These are phyloP conservation scores for Mola mola DNA, from an alignment of 2,113 vertebrate species.

Conservation along the genomic window DNA sequence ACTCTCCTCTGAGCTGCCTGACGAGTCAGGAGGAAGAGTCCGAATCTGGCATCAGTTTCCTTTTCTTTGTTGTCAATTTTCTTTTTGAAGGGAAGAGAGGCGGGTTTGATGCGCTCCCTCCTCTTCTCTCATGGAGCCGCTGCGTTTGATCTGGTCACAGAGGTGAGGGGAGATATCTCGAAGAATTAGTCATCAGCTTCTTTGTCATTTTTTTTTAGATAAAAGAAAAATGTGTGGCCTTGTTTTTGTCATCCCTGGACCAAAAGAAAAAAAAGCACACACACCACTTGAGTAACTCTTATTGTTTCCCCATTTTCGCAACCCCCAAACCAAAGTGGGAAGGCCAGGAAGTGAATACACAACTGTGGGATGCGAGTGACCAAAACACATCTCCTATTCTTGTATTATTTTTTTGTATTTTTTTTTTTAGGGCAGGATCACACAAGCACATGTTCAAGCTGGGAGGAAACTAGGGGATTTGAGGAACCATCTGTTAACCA, in stretches of 20 bases:
- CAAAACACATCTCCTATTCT: conserved; percentile 30
- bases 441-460: conserved; percentile 77
- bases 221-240: background rate
- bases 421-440: conserved; percentile 70
- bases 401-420: background rate
- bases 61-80: conserved; percentile 41
- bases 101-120: background rate
- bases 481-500: conserved; percentile 83
- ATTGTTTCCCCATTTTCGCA: background rate
- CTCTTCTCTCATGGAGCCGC: conserved; percentile 3
- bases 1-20: conserved; percentile 1
- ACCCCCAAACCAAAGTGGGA: background rate
- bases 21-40: conserved; percentile 16
- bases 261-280: too few species aligned
- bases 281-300: background rate
- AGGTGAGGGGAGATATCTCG: background rate
- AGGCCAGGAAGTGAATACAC: conserved; percentile 3
- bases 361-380: conserved; percentile 2
- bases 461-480: conserved; percentile 80
- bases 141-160: conserved; percentile 12
- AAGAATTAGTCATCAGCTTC: conserved; percentile 15
- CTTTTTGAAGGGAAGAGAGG: conserved; percentile 19
- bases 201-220: background rate
- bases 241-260: background rate
- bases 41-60: conserved; percentile 37